Evolutionary conservation across 23 tunicate species (phyloP).

Genomic region (Corella eumyota): DNA sequence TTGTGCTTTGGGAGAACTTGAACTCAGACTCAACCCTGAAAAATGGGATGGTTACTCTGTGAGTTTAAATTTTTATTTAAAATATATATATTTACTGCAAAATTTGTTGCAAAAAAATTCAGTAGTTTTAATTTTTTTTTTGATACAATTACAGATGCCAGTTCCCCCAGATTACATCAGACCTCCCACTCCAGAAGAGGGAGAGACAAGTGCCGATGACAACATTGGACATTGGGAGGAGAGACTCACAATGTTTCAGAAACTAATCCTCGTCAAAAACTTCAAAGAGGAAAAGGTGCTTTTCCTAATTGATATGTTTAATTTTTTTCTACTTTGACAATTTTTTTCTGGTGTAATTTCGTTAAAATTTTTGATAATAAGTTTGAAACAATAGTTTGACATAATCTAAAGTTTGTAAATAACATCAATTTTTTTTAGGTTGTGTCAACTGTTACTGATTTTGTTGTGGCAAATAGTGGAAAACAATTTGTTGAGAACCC

Average conservation of each 20-base stretch:
- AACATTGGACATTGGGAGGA: conserved; percentile 92
- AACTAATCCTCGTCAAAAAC: conserved; percentile 65
- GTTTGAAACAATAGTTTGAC: too few relatives aligned
- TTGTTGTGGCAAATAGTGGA: conserved; percentile 82
- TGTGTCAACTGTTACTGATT: conserved; percentile 76
- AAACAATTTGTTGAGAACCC: conserved; percentile 77
- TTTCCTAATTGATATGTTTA: too few relatives aligned
- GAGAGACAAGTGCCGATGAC: conserved; percentile 27
- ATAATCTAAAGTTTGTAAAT: too few relatives aligned
- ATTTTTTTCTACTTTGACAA: too few relatives aligned
- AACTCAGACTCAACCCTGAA: conserved; percentile 72
- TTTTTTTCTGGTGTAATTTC: too few relatives aligned
- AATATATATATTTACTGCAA: not conserved
- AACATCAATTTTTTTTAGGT: conserved; percentile 45
- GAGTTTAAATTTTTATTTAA: conserved; percentile 6
- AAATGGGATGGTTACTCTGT: conserved; percentile 60
- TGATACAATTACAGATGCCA: conserved; percentile 15
- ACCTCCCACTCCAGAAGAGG: conserved; percentile 36
- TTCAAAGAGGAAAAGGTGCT: conserved; percentile 77
- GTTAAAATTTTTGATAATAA: too few relatives aligned
- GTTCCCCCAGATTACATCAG: conserved; percentile 32
- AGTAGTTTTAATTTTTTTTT: not conserved
- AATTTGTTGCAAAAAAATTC: not conserved
- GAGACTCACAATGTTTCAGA: conserved; percentile 83
- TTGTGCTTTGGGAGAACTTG: conserved; percentile 81